Evolutionary conservation across 2,113 vertebrate genomes (phyloP).

Genomic region (Phylloscopus trochiloides): DNA sequence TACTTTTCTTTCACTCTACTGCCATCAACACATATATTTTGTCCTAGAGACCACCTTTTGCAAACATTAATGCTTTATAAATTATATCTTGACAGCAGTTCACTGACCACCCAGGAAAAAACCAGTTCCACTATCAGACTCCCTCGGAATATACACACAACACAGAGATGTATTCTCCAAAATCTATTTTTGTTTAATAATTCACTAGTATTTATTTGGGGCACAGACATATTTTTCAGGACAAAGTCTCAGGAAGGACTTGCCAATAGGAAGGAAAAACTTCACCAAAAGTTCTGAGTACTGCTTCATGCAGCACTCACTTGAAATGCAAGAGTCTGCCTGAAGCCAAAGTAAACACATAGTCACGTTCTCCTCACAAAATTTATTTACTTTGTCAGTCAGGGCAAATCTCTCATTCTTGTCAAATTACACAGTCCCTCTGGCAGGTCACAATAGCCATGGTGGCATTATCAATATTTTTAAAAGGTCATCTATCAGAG

Average conservation of each 20-base stretch:
- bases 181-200: neutral
- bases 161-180: neutral
- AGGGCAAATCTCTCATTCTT: constrained; percentile 35
- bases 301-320: neutral
- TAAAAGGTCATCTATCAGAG: constrained; percentile 61
- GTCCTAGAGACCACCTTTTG: neutral
- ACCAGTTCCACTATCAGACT: neutral
- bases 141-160: neutral
- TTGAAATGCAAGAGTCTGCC: neutral
- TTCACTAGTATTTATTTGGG: neutral
- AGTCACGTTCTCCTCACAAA: neutral
- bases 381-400: constrained; percentile 39
- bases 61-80: neutral
- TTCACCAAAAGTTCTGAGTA: neutral
- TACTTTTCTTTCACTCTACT: neutral
- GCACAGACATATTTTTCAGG: neutral
- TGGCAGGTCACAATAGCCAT: constrained; percentile 20
- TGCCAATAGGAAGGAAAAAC: neutral
- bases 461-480: constrained; percentile 54
- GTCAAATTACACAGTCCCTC: constrained; percentile 45
- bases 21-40: neutral
- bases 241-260: neutral
- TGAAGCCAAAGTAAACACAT: constrained; percentile 6
- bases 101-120: neutral
- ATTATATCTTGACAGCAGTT: neutral